Evolutionary conservation across 37 sponge, comb jelly and placozoan species (phyloP).

Genomic region (Theonella swinhoei): DNA sequence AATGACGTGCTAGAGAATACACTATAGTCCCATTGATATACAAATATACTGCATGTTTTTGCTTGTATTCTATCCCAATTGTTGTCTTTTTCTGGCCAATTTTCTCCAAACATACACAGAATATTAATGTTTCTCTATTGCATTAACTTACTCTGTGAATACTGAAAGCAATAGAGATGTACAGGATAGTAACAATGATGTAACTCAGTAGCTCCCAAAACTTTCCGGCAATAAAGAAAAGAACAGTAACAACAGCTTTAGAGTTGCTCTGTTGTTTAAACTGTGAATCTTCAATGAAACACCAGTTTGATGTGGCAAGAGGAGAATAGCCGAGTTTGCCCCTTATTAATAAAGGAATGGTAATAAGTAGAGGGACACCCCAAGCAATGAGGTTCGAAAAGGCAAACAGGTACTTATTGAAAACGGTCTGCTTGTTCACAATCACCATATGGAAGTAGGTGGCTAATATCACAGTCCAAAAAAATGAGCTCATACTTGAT

Average conservation of each 20-base stretch:
- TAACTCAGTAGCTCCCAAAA: slow-evolving; percentile 57
- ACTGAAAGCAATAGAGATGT: slow-evolving; percentile 10
- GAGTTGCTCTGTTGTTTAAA: neutral
- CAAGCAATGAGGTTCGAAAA: slow-evolving; percentile 22
- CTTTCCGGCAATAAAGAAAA: slow-evolving; percentile 54
- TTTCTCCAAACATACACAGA: too few species aligned
- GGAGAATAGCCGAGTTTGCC: slow-evolving; percentile 42
- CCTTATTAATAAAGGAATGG: slow-evolving; percentile 7
- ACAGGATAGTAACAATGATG: slow-evolving; percentile 24
- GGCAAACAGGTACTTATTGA: neutral
- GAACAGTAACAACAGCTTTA: neutral
- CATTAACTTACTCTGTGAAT: neutral
- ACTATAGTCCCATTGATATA: too few species aligned
- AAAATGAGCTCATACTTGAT: slow-evolving; percentile 63
- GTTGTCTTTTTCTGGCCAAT: too few species aligned
- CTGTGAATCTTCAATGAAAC: slow-evolving; percentile 18
- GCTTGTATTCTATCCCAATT: too few species aligned
- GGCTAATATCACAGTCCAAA: slow-evolving; percentile 74
- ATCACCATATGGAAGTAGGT: slow-evolving; percentile 46
- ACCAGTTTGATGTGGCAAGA: slow-evolving; percentile 45
- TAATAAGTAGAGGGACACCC: slow-evolving; percentile 36
- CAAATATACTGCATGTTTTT: too few species aligned
- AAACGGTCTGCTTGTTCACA: neutral
- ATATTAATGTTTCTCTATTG: neutral
- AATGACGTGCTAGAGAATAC: too few species aligned